These are phyloP conservation scores for Cyclargus thomasi DNA, from an alignment of 1,140 invertebrate genomes.

Conservation along the genomic window DNA sequence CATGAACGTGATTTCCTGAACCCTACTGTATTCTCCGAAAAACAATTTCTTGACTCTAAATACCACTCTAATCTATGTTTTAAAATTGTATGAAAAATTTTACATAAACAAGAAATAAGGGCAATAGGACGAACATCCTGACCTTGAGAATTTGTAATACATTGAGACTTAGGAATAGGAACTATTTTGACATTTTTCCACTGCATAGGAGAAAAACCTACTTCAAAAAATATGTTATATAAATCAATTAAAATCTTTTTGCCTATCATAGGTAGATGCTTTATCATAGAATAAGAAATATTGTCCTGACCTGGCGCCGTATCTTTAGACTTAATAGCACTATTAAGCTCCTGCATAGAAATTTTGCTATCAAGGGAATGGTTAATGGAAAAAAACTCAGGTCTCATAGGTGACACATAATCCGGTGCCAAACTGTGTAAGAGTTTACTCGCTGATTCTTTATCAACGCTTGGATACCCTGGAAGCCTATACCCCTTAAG, in stretches of 20 bases:
- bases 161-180: not conserved
- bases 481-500: too few relatives aligned
- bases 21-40: slow-evolving; percentile 3
- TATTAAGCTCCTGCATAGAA: too few relatives aligned
- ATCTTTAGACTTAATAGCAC: too few relatives aligned
- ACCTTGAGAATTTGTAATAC: not conserved
- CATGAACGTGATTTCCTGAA: slow-evolving; percentile 4
- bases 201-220: not conserved
- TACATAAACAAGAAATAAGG: not conserved
- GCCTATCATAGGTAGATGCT: too few relatives aligned
- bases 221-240: not conserved
- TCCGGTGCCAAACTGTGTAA: too few relatives aligned
- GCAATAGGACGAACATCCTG: not conserved
- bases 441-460: too few relatives aligned
- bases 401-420: too few relatives aligned
- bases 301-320: too few relatives aligned
- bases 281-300: too few relatives aligned
- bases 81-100: not conserved
- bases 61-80: not conserved
- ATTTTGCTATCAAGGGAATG: too few relatives aligned
- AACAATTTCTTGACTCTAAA: not conserved
- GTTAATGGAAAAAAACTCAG: too few relatives aligned
- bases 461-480: too few relatives aligned
- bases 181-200: not conserved
- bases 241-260: not conserved